Base-by-base conservation (phyloP, 1,140 invertebrate genomes). In the Caenorhabditis inopinata region DNA sequence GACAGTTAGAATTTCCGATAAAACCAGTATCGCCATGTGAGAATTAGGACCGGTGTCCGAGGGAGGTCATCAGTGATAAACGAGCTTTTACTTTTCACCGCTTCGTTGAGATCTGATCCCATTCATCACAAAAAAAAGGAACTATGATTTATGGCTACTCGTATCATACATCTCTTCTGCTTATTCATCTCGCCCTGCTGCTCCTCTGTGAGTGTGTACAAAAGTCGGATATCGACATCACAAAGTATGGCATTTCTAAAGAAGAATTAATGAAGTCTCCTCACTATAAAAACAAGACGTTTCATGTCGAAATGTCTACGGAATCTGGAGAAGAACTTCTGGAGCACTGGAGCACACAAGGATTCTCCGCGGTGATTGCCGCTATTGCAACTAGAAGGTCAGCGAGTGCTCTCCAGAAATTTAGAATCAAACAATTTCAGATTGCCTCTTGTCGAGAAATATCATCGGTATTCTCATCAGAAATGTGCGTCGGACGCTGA, bases 291-390 rank as follows among this genome's bases (percentile, higher is more conserved):
- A n/a, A 68, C 7, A 68, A 68, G n/a, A 32, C 58, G 11, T 68
- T 68, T 18, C 58, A 68, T 32, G 58, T 68, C n/a, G 32, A 58
- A 14, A 42, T 78, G 21, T 27, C 35, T 1, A 51, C 76, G 29
- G 76, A 78, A n/a, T 32, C 76, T 6, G 76, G 76, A 16, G 53
- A 62, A n/a, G 49, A 78, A 18, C 51, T 78, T 0, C 51, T 75
- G 27, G 62, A 80, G 73, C 79, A 80, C 32, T 80, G 79, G 79
- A 53, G 75, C 23, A 73, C 47, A 18, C 79, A 80, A 35, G 79
- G 62, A n/a, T 49, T 80, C 46, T 53, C 46, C 16, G 79, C 73
- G 18, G 27, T 80, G 4, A 80, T 80, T 1, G 79, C 79, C 23
- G 79, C 74, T 27, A 51, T 76, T 23, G 79, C 79, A 5, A 80